Conservation (phyloP, 1,140 invertebrate genomes). For the Holcopasites calliopsidis region DNA sequence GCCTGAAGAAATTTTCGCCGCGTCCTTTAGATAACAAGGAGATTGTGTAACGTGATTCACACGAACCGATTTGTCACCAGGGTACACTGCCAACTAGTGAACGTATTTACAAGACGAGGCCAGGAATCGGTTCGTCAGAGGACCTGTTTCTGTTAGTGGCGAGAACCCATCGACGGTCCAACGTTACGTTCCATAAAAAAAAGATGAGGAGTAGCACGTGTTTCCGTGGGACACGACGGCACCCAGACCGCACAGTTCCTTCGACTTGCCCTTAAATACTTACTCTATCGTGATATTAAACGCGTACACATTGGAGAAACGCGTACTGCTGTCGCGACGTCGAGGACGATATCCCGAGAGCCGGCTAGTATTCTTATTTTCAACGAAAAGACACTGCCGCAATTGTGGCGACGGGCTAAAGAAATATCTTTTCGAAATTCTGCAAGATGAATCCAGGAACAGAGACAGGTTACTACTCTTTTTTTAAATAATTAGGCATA, state of each 20-base stretch:
- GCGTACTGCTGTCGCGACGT: neutral
- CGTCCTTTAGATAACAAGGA: too few species aligned
- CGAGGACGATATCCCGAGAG: neutral
- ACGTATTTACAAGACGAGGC: constrained; percentile 80
- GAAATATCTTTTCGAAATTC: too few species aligned
- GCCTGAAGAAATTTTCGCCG: too few species aligned
- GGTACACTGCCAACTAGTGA: constrained; percentile 81
- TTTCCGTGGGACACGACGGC: neutral
- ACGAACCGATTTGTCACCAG: constrained; percentile 64
- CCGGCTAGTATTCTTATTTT: too few species aligned
- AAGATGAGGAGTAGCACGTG: neutral
- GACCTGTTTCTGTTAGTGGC: constrained; percentile 45
- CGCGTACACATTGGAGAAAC: too few species aligned
- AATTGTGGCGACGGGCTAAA: too few species aligned
- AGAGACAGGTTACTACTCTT: too few species aligned
- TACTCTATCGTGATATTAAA: neutral
- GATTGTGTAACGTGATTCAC: too few species aligned
- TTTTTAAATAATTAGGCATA: too few species aligned
- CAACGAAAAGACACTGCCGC: too few species aligned
- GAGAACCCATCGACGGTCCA: neutral
- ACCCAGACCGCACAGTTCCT: constrained; percentile 47
- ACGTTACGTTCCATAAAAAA: neutral
- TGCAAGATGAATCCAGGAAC: too few species aligned
- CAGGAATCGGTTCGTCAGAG: constrained; percentile 45
- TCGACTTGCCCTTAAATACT: constrained; percentile 46